A percentile compares a stretch with the other conserved stretches of the same genome.
Conservation (phyloP, 2,888 invertebrate species). For the Lutraria lutraria region DNA sequence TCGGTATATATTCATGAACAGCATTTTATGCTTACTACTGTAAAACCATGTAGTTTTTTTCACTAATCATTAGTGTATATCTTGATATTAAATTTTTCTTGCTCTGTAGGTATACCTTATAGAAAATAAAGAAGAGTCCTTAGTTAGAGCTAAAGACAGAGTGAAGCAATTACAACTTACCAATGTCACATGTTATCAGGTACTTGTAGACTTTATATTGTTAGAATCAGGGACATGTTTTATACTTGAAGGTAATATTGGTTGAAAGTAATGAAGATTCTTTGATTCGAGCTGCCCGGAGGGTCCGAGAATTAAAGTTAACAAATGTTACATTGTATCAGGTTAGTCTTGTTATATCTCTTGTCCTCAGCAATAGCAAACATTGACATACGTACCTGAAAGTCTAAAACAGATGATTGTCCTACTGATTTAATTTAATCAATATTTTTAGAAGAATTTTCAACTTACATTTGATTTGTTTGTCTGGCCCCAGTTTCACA, state of each 20-base stretch:
- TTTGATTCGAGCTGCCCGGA: constrained; percentile 91
- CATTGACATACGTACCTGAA: too few relatives aligned
- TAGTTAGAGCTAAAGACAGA: constrained; percentile 91
- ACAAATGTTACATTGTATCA: constrained; percentile 91
- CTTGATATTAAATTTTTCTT: background rate
- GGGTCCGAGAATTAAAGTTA: constrained; percentile 90
- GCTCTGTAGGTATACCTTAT: constrained; percentile 91
- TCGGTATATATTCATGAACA: too few relatives aligned
- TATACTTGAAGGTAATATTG: constrained; percentile 90
- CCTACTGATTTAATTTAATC: too few relatives aligned
- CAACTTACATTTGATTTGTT: too few relatives aligned
- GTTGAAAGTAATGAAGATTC: constrained; percentile 97
- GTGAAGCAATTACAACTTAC: constrained; percentile 90
- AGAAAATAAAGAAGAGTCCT: constrained; percentile 96
- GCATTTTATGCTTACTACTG: too few relatives aligned
- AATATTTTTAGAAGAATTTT: too few relatives aligned
- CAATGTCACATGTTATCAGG: constrained; percentile 91
- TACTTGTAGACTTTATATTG: constrained; percentile 57
- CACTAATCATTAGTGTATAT: background rate
- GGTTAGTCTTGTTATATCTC: constrained; percentile 72
- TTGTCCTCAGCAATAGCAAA: background rate
- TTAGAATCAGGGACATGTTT: background rate
- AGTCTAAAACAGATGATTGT: too few relatives aligned
- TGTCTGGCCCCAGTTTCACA: too few relatives aligned
- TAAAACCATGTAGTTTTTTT: background rate